Evolutionary conservation across 1,140 invertebrate genomes (phyloP), one percentile per base, ranked within the genome.

Genomic region (Lasaia peninsularis): DNA sequence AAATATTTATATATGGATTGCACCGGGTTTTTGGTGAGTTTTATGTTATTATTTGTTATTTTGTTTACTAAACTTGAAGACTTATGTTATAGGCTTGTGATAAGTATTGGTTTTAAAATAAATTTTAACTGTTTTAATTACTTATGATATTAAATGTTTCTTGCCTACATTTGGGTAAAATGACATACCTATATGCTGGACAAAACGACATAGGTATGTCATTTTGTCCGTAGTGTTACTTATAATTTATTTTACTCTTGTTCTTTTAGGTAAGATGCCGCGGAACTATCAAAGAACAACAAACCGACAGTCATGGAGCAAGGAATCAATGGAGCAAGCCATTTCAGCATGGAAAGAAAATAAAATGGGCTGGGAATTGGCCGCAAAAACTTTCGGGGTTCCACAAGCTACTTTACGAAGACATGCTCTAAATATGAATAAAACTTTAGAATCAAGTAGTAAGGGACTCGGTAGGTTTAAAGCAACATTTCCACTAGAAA

Each of bases 401-500:
- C 50, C 50, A 14, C 50, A 52, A 28, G 50, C 50, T 16, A 52
- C 50, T 16, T 31, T 52, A 32, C 28, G 50, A 52, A 52, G 50
- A 33, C 51, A 58, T 58, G 56, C 56, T 33, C 31, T 58, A 28
- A 51, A 51, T 50, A 34, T 6, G 11, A 58, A 58, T 49, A 58
- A 52, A 58, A 58, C 49, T 18, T 58, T 58, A 33, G 18, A 40
- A 24, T 52, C 49, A 24, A 58, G 35, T 14, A 24, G 20, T 28
- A 58, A 58, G 37, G 56, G 56, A 37, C 51, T 52, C 35, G 56
- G 56, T 21, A 58, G 56, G 37, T 58, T 58, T 24, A 58, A 58
- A 33, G 21, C 32, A 33, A 33, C 32, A 33, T 33, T 33, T 33
- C 32, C 32, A 33, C 32, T 33, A 53, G 58, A 61, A 52, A 61